Evolutionary conservation across 2,888 invertebrate species (phyloP), one percentile per base, ranked within the genome.

Genomic region (Dendrolimus pini): DNA sequence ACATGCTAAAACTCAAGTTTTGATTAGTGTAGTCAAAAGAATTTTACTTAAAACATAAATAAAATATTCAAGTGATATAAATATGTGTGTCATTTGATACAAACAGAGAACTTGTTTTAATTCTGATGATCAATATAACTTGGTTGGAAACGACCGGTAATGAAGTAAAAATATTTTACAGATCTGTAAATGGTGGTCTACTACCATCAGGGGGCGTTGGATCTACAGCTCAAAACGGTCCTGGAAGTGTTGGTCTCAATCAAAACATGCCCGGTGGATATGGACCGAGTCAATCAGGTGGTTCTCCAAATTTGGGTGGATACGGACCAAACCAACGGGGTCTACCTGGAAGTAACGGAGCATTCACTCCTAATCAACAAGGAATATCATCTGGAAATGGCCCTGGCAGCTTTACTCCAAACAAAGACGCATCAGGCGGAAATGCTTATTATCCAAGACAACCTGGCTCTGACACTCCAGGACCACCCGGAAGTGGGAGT

Each of bases 131-230:
- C 18, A 18, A 18, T 2, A 18, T 18, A 18, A 18, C 2, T 1
- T 0, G 18, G 3, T 2, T 3, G 18, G 3, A 18, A 30, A 30
- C 30, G 30, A 30, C 30, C 30, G 30, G 6, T 30, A 30, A 30
- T 47, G 47, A 47, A 7, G 6, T 47, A 47, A 47, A 47, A 14
- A 18, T 47, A 58, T 61, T 41, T 66, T 72, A 55, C 62, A 71
- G 70, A 54, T 55, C 63, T 56, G 54, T 60, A 7, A 60, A 54
- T 41, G 60, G 62, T 9, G 52, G 54, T 12, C 62, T 66, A 55
- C 68, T 63, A 58, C 58, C 53, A 1, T 64, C 53, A 56, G 62
- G 59, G 41, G 62, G 56, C 57, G 64, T 64, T 52, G 41, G 54
- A 7, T 56, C 62, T 58, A 58, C 10, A 52, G 58, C 2, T 30